Conservation (phyloP, 2,113 vertebrate species). For the Thamnaconus septentrionalis region DNA sequence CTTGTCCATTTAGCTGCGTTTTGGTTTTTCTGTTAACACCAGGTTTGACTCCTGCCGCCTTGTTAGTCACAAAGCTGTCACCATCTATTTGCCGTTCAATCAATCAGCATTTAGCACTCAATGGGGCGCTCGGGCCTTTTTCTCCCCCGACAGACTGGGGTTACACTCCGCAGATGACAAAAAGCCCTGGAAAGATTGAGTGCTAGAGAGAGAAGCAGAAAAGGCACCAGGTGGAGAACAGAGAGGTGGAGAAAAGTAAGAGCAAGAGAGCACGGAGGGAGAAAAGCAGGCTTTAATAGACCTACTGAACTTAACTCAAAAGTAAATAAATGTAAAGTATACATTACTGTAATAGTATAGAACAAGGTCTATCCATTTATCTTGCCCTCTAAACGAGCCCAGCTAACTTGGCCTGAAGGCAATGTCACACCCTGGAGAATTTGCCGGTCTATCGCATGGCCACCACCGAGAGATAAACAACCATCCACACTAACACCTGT, state of each 20-base stretch:
- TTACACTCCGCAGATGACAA: slow-evolving; percentile 19
- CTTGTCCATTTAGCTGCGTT: slow-evolving; percentile 18
- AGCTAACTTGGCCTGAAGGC: too few relatives aligned
- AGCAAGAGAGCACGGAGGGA: background rate
- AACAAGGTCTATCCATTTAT: too few relatives aligned
- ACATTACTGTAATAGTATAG: too few relatives aligned
- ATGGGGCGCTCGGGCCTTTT: slow-evolving; percentile 35
- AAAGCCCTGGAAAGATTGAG: slow-evolving; percentile 10
- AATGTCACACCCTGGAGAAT: too few relatives aligned
- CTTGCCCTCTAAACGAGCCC: too few relatives aligned
- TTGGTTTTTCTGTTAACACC: slow-evolving; percentile 41
- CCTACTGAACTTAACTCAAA: too few relatives aligned
- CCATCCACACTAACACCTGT: too few relatives aligned
- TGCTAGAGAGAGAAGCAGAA: background rate
- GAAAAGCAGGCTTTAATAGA: background rate
- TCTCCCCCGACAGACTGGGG: slow-evolving; percentile 16
- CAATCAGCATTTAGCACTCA: slow-evolving; percentile 57
- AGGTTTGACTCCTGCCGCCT: slow-evolving; percentile 37
- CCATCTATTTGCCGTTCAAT: slow-evolving; percentile 54
- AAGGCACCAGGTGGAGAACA: background rate
- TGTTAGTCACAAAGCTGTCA: slow-evolving; percentile 46
- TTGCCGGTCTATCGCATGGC: too few relatives aligned
- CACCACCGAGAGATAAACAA: too few relatives aligned
- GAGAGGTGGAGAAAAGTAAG: background rate
- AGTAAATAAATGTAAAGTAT: too few relatives aligned